A percentile compares a stretch with the other conserved stretches of the same genome.
Conservation (phyloP, 2,888 invertebrate species). For the Diabrotica balteata region DNA sequence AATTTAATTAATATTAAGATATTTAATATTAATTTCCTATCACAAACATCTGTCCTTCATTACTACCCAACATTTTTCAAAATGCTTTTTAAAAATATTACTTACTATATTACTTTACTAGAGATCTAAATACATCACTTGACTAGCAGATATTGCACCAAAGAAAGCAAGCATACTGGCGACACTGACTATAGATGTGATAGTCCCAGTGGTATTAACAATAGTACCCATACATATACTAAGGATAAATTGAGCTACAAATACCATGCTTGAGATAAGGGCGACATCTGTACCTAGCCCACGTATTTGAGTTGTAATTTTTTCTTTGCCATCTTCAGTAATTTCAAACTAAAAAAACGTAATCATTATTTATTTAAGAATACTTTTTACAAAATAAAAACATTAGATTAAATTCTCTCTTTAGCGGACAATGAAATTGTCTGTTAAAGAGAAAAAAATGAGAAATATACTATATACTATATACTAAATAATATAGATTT, state of each 20-base stretch:
- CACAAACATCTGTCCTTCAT: too few relatives aligned
- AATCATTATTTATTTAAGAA: not conserved
- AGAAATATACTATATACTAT: too few relatives aligned
- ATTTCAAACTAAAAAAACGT: constrained; percentile 66
- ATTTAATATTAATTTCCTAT: too few relatives aligned
- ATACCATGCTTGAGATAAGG: constrained; percentile 92
- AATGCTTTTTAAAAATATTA: too few relatives aligned
- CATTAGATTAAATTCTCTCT: too few relatives aligned
- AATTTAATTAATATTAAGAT: too few relatives aligned
- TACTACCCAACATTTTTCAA: too few relatives aligned
- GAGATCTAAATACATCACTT: constrained; percentile 88
- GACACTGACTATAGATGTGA: constrained; percentile 86
- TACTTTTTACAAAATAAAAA: not conserved
- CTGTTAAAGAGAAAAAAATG: too few relatives aligned
- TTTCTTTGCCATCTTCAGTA: constrained; percentile 64
- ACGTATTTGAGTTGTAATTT: constrained; percentile 71
- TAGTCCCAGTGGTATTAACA: constrained; percentile 80
- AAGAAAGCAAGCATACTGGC: constrained; percentile 85
- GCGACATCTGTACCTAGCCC: constrained; percentile 96
- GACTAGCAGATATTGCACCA: constrained; percentile 84
- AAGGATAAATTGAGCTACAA: constrained; percentile 91
- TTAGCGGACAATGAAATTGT: too few relatives aligned
- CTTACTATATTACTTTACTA: constrained; percentile 54
- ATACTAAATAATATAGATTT: too few relatives aligned
- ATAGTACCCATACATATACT: constrained; percentile 88